These are phyloP conservation scores for Megaceryle torquata DNA, from an alignment of 2,113 vertebrate genomes.

Conservation along the genomic window DNA sequence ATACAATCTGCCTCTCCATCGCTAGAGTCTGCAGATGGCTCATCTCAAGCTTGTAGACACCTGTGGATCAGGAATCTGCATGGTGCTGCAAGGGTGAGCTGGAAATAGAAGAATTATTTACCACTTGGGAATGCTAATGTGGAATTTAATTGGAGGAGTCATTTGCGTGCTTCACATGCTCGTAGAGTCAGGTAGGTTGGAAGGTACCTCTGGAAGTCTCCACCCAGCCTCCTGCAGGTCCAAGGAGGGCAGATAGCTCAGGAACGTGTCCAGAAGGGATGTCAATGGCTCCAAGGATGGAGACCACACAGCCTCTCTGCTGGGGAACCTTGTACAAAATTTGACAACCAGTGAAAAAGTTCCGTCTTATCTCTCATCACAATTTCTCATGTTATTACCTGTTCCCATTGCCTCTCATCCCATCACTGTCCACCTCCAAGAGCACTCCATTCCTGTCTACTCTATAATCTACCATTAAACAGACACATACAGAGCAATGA, in stretches of 20 bases:
- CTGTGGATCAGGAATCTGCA: neutral
- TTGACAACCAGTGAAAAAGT: neutral
- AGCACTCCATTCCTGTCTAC: neutral
- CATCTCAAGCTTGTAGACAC: neutral
- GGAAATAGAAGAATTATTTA: neutral
- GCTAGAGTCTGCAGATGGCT: neutral
- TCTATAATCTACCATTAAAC: neutral
- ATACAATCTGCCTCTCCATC: neutral
- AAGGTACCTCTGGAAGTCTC: neutral
- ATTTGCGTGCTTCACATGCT: neutral
- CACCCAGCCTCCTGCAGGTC: neutral
- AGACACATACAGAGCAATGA: neutral
- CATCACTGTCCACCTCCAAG: neutral
- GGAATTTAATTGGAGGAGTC: neutral
- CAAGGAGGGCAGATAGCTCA: neutral
- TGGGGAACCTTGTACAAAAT: neutral
- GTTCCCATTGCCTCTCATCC: neutral
- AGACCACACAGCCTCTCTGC: accelerated
- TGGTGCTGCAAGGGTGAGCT: neutral
- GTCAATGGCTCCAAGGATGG: neutral
- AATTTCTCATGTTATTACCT: neutral
- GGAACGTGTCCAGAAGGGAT: neutral
- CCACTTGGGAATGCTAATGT: neutral
- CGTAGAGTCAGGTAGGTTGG: neutral
- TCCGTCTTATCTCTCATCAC: neutral